Evolutionary conservation across 1,140 invertebrate species (phyloP).

Genomic region (Trichomalopsis sarcophagae): DNA sequence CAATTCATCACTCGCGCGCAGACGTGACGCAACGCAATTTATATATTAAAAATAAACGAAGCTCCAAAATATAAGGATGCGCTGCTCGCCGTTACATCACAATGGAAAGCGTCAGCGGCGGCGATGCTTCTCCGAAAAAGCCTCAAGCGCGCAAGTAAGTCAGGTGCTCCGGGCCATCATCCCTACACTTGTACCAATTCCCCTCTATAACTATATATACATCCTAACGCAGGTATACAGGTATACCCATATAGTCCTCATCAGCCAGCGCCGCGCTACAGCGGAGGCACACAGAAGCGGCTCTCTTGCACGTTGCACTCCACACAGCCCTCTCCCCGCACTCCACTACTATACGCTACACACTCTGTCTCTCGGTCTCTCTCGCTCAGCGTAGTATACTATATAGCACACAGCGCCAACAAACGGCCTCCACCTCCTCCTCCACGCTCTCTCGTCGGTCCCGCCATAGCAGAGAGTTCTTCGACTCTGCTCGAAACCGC

Average conservation of each 20-base stretch:
- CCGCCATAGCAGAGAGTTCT: slow-evolving; percentile 1
- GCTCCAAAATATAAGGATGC: too few species aligned
- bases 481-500: slow-evolving; percentile 5
- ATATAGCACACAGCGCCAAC: not conserved
- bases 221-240: not conserved
- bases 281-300: not conserved
- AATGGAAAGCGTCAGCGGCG: not conserved
- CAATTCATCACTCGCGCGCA: not conserved
- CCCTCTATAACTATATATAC: not conserved
- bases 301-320: not conserved
- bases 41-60: too few species aligned
- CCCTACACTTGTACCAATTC: not conserved
- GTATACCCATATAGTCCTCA: not conserved
- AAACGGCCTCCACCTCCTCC: not conserved
- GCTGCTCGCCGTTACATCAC: not conserved
- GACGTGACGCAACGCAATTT: too few species aligned
- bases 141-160: not conserved
- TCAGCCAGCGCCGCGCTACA: slow-evolving; percentile 29
- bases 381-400: not conserved
- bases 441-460: not conserved
- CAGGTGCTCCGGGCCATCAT: too few species aligned
- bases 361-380: not conserved
- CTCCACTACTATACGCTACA: not conserved
- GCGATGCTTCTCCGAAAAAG: not conserved
- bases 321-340: not conserved